Evolutionary conservation across 2,888 invertebrate species (phyloP), one percentile per base, ranked within the genome.

Genomic region (Elaeidobius kamerunicus): DNA sequence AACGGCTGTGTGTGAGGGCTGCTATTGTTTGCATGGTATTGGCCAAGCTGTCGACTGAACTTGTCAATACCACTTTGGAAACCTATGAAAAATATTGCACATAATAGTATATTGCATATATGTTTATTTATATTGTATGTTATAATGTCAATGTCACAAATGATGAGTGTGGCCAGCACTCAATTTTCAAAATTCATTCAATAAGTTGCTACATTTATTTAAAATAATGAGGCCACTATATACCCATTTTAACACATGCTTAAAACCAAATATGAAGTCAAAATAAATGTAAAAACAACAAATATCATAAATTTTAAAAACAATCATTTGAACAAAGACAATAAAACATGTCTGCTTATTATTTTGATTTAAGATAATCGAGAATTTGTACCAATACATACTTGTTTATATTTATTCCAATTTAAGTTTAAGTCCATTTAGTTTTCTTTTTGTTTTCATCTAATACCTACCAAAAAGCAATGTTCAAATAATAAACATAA

Each of bases 1-100:
- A 16, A n/a, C 15, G 35, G 35, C 35, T 5, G 44, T 23, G n/a
- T 42, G 28, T 23, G 35, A 35, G 2, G 19, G 27, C 41, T 47
- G 46, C 27, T 32, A 42, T 28, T 16, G 28, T 40, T 35, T 49
- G 30, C 39, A 52, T 49, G 52, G 56, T 53, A 56, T 53, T 56
- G 56, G 44, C 41, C 40, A 56, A 56, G 56, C 49, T 48, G 56
- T 56, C 53, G 52, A 56, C 56, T 56, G 47, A 52, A 56, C 56
- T 56, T 56, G 53, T 56, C 56, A 56, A 53, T 53, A 56, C 56
- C 56, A 56, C 19, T 45, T 32, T 18, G 16, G 49, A 39, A 45
- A 56, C 56, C 56, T 56, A 56, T 53, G 53, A 41, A 53, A 56
- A 52, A 55, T 49, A 54, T 42, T 41, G 12, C 38, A 27, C 27